phyloP scores from a whole-genome alignment of 64 coral and sea anemone species.

The Pocillopora verrucosa region DNA sequence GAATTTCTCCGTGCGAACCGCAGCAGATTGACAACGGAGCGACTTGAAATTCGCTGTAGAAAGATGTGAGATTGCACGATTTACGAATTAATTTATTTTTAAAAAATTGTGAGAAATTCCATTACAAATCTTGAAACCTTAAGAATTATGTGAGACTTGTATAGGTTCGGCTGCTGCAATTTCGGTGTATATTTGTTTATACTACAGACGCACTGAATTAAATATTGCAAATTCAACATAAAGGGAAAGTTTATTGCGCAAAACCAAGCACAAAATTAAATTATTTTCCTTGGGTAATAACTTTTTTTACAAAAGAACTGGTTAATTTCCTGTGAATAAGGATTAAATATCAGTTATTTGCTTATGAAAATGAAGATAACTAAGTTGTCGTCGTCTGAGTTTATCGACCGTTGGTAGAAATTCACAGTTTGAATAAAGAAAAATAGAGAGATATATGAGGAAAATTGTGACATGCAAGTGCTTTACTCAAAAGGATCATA shows the following conservation, averaged over 20 bases:
- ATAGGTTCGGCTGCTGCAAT: neutral
- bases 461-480: too few species aligned
- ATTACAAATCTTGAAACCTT: neutral
- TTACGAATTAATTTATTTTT: neutral
- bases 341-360: too few species aligned
- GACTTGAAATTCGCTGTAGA: slow-evolving; percentile 14
- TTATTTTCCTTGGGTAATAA: neutral
- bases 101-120: neutral
- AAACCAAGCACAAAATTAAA: neutral
- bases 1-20: slow-evolving; percentile 1
- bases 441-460: too few species aligned
- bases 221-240: neutral
- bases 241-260: neutral
- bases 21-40: neutral
- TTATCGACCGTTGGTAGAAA: too few species aligned
- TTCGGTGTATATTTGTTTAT: neutral
- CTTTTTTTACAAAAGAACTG: neutral
- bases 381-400: too few species aligned
- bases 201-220: neutral
- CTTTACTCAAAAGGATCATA: too few species aligned
- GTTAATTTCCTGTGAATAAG: neutral
- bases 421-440: too few species aligned
- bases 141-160: neutral
- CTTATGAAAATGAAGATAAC: neutral
- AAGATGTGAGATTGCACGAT: neutral